Percentiles rank a stretch among this genome's conserved stretches.
Evolutionary conservation across 2,888 invertebrate genomes (phyloP).

Genomic region (Drosophila putrida): DNA sequence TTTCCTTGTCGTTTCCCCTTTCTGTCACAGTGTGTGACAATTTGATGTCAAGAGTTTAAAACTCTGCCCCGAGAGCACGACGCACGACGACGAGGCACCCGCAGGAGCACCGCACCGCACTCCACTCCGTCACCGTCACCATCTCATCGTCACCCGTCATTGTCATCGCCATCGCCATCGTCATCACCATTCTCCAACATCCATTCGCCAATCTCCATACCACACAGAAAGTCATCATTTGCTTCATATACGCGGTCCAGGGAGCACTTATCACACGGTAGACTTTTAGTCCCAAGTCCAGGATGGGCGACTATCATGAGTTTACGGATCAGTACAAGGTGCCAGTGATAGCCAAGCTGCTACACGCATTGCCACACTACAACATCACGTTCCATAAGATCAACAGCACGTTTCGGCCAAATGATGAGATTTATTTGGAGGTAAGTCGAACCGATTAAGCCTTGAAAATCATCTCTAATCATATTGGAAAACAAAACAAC

Average conservation of each 20-base stretch:
- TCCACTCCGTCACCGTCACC: conserved; percentile 16
- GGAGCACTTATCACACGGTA: conserved; percentile 21
- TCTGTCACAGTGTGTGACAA: conserved; percentile 62
- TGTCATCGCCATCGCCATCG: neutral
- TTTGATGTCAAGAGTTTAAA: conserved; percentile 77
- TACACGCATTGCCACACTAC: conserved; percentile 96
- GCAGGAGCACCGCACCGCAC: conserved; percentile 38
- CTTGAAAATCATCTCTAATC: no score
- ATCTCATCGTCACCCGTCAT: neutral
- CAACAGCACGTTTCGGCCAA: conserved; percentile 96
- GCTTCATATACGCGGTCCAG: conserved; percentile 25
- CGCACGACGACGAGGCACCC: conserved; percentile 45
- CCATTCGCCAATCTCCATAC: conserved; percentile 12
- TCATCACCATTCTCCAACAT: conserved; percentile 11
- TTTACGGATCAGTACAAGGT: conserved; percentile 92
- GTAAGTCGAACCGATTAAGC: conserved; percentile 86
- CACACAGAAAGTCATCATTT: conserved; percentile 4
- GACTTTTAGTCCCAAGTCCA: conserved; percentile 28
- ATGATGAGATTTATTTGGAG: conserved; percentile 96
- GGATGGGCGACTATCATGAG: conserved; percentile 84
- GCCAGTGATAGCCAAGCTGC: conserved; percentile 93
- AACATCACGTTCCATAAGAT: conserved; percentile 95
- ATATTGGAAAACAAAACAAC: no score
- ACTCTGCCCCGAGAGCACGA: conserved; percentile 68
- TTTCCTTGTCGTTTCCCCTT: conserved; percentile 36